These are phyloP conservation scores for Rotaria magnacalcarata DNA, from an alignment of 2,888 invertebrate species.

Conservation along the genomic window DNA sequence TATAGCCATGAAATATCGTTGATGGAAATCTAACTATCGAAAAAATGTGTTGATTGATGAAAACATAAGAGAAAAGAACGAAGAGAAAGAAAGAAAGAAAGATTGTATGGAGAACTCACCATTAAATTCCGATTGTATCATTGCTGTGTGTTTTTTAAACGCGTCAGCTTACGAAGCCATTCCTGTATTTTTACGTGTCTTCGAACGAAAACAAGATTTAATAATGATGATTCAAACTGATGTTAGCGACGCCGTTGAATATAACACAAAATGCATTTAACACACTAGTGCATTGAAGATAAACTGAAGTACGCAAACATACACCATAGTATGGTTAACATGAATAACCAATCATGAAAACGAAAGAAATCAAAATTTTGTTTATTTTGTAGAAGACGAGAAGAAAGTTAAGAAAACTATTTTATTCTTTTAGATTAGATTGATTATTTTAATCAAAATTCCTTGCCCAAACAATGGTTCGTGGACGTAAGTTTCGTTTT, in stretches of 20 bases:
- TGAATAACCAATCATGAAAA: no score
- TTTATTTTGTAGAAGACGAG: no score
- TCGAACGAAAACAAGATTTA: background rate
- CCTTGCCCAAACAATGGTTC: no score
- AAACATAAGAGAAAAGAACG: background rate
- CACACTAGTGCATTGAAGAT: background rate
- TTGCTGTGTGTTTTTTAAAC: background rate
- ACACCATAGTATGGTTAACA: background rate
- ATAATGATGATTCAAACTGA: background rate
- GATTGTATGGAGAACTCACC: background rate
- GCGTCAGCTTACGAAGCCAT: background rate
- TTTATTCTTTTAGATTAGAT: no score
- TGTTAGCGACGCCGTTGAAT: background rate
- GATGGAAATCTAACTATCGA: background rate
- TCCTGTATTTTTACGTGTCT: background rate
- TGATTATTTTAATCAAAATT: no score
- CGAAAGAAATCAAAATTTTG: no score
- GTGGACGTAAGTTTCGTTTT: no score
- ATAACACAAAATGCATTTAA: background rate
- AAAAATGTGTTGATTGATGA: background rate
- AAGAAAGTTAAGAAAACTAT: no score
- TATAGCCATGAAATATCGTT: background rate
- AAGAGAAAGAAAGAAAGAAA: background rate
- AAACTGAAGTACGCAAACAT: constrained; percentile 9
- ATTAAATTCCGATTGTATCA: background rate